Evolutionary conservation across 2,113 vertebrate species (phyloP).

Genomic region (Strigops habroptila): DNA sequence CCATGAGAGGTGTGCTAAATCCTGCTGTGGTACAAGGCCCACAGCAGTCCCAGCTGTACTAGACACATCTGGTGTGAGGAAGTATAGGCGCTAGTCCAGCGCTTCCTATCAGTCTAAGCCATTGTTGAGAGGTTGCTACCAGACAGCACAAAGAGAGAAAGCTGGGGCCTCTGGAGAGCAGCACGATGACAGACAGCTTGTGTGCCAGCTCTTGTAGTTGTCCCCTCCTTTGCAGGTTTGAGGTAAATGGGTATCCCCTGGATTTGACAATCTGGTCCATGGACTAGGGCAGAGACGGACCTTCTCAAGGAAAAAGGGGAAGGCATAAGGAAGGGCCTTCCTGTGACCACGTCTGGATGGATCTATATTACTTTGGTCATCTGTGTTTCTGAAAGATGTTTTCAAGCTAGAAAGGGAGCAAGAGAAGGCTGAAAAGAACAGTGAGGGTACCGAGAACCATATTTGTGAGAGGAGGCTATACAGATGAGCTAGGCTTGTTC

Average conservation of each 20-base stretch:
- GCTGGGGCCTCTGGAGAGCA: neutral
- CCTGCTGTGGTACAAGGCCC: neutral
- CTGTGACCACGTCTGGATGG: neutral
- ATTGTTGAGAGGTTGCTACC: neutral
- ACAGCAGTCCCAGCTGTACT: neutral
- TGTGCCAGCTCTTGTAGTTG: neutral
- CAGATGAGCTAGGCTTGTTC: neutral
- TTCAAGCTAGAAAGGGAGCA: neutral
- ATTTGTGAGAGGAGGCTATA: neutral
- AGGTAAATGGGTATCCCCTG: neutral
- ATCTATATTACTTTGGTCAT: neutral
- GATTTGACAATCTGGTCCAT: neutral
- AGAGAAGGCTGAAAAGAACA: neutral
- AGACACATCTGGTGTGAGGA: rapidly evolving
- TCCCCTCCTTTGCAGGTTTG: neutral
- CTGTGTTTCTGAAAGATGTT: neutral
- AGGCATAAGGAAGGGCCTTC: neutral
- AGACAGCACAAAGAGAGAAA: neutral
- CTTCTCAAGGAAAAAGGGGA: neutral
- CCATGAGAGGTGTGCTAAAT: neutral
- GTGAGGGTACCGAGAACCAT: neutral
- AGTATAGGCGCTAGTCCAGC: neutral
- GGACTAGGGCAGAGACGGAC: neutral
- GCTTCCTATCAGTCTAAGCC: neutral
- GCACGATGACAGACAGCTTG: rapidly evolving